Percentiles rank a stretch among this genome's conserved stretches.
phyloP scores from a whole-genome alignment of 2,888 invertebrate species.

The Mermis nigrescens region DNA sequence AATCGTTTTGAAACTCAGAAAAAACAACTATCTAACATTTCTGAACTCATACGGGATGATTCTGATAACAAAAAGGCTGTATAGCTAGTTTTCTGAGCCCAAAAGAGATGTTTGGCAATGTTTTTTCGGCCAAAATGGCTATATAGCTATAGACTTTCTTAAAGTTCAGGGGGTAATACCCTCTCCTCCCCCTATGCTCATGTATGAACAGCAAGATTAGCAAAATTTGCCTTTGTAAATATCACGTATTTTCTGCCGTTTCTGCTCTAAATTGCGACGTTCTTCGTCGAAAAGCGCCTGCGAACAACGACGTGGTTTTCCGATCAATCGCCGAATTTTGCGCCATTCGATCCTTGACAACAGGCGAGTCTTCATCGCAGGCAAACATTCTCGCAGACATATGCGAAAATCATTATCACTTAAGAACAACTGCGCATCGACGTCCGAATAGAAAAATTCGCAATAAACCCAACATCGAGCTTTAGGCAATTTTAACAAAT shows the following conservation, averaged over 20 bases:
- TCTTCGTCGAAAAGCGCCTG: conserved; percentile 89
- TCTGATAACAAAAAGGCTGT: too few relatives aligned
- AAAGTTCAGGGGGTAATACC: too few relatives aligned
- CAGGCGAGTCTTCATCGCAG: conserved; percentile 62
- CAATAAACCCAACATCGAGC: conserved; percentile 86
- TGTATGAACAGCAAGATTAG: too few relatives aligned
- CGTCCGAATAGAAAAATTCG: conserved; percentile 97
- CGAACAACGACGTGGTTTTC: conserved; percentile 82
- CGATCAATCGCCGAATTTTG: conserved; percentile 80
- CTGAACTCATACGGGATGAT: too few relatives aligned
- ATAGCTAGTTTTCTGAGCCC: too few relatives aligned
- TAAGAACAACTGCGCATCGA: conserved; percentile 70
- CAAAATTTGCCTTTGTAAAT: conserved; percentile 1
- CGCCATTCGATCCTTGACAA: conserved; percentile 81
- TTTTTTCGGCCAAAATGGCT: too few relatives aligned
- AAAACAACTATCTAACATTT: too few relatives aligned
- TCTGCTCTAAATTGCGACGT: conserved; percentile 64
- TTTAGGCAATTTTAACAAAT: conserved; percentile 84
- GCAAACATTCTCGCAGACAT: conserved; percentile 78
- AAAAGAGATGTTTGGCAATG: too few relatives aligned
- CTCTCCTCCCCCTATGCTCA: too few relatives aligned
- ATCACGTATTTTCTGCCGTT: conserved; percentile 39
- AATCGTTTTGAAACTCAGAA: too few relatives aligned
- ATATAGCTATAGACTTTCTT: too few relatives aligned
- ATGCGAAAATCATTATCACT: conserved; percentile 90